Evolutionary conservation across 2,113 vertebrate species (phyloP).

Genomic region (Pluvialis apricaria): DNA sequence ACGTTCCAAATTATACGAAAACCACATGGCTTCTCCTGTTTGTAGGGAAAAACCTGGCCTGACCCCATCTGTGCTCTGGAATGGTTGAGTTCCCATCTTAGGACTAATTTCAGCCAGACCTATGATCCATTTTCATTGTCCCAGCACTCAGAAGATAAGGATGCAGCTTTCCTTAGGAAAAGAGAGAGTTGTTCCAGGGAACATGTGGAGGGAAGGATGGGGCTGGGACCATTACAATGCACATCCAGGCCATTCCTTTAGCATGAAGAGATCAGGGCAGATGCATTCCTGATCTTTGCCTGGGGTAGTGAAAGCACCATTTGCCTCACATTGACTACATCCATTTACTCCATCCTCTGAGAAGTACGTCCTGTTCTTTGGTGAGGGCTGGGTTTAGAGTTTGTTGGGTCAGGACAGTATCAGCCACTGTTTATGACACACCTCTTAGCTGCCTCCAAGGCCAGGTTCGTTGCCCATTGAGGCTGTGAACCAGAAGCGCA

Average conservation of each 20-base stretch:
- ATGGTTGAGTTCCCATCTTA: slow-evolving; percentile 12
- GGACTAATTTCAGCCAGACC: background rate
- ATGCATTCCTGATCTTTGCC: background rate
- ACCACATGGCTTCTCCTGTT: slow-evolving; percentile 65
- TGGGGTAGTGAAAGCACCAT: background rate
- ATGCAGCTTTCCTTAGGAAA: background rate
- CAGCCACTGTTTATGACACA: background rate
- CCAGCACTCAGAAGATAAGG: background rate
- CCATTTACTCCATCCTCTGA: background rate
- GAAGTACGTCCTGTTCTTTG: background rate
- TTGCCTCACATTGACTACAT: background rate
- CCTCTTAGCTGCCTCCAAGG: background rate
- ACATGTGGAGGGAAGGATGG: background rate
- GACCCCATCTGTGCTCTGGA: slow-evolving; percentile 47
- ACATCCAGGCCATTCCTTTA: background rate
- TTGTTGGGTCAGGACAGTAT: background rate
- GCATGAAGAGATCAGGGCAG: background rate
- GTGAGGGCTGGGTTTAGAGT: background rate
- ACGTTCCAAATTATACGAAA: slow-evolving; percentile 60
- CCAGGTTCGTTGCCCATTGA: background rate
- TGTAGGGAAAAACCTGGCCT: slow-evolving; percentile 49
- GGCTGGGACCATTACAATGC: background rate
- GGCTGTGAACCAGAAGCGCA: background rate
- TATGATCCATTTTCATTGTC: slow-evolving; percentile 21
- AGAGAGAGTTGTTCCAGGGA: background rate